Evolutionary conservation across 53 echinoderm and acorn worm species (phyloP).

Genomic region (Hippasteria phrygiana): DNA sequence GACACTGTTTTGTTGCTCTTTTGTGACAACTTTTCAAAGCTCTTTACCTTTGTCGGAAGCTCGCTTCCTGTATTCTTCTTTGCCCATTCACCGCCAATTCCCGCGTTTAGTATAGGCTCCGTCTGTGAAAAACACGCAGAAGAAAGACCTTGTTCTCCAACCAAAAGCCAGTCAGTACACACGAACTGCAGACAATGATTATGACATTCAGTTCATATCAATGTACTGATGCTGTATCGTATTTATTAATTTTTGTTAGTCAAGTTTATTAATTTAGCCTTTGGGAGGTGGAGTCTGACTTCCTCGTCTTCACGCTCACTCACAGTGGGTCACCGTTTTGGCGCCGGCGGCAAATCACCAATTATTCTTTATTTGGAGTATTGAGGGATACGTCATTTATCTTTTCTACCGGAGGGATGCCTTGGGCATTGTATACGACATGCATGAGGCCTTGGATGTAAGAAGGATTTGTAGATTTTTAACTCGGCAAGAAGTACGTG

Average conservation of each 20-base stretch:
- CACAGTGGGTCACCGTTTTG: not conserved
- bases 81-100: not conserved
- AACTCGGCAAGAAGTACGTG: not conserved
- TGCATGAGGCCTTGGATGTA: not conserved
- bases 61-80: not conserved
- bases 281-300: not conserved
- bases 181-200: conserved; percentile 30
- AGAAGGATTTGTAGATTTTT: conserved; percentile 8
- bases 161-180: not conserved
- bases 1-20: not conserved
- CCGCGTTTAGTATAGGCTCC: not conserved
- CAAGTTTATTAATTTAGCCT: conserved; percentile 50
- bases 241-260: conserved; percentile 48
- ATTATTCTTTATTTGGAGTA: conserved; percentile 17
- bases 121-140: not conserved
- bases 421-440: not conserved
- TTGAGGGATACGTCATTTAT: conserved; percentile 12
- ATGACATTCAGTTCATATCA: conserved; percentile 19
- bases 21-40: not conserved
- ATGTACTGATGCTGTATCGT: not conserved
- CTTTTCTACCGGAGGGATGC: not conserved
- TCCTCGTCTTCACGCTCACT: not conserved
- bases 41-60: not conserved
- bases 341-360: not conserved
- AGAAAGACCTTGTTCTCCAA: not conserved